Evolutionary conservation across 1,140 invertebrate species (phyloP).

Genomic region (Homarus americanus): DNA sequence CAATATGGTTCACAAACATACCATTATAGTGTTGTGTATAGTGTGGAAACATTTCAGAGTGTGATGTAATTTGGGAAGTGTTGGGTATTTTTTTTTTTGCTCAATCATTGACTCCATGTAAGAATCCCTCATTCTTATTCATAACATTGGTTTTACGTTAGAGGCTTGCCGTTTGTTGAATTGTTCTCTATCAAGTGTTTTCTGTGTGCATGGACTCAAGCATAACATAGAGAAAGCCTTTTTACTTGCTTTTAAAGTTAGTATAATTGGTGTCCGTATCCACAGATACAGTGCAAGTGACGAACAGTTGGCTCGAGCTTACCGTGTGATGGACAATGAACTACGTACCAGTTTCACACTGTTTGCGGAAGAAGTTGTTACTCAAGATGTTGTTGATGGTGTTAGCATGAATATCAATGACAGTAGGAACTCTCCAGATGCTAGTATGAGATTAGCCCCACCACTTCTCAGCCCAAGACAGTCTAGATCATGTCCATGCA

Average conservation of each 20-base stretch:
- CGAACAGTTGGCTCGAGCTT: conserved; percentile 67
- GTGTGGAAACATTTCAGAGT: too few species aligned
- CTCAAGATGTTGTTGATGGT: conserved; percentile 60
- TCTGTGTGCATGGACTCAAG: too few species aligned
- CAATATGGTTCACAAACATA: too few species aligned
- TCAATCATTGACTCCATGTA: not conserved
- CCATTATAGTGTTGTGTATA: too few species aligned
- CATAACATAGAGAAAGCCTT: too few species aligned
- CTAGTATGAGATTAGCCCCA: conserved; percentile 41
- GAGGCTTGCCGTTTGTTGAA: too few species aligned
- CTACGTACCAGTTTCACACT: conserved; percentile 67
- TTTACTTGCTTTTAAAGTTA: not conserved
- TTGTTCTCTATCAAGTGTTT: too few species aligned
- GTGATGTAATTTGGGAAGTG: too few species aligned
- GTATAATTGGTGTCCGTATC: not conserved
- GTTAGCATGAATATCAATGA: conserved; percentile 61
- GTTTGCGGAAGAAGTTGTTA: conserved; percentile 56
- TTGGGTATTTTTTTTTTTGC: too few species aligned
- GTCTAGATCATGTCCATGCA: conserved; percentile 73
- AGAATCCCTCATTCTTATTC: not conserved
- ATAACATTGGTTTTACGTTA: too few species aligned
- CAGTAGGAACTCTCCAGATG: conserved; percentile 36
- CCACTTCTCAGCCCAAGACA: conserved; percentile 66
- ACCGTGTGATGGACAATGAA: conserved; percentile 72
- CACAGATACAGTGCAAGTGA: conserved; percentile 72